Conservation (phyloP, 2,113 vertebrate genomes). For the Malurus melanocephalus region DNA sequence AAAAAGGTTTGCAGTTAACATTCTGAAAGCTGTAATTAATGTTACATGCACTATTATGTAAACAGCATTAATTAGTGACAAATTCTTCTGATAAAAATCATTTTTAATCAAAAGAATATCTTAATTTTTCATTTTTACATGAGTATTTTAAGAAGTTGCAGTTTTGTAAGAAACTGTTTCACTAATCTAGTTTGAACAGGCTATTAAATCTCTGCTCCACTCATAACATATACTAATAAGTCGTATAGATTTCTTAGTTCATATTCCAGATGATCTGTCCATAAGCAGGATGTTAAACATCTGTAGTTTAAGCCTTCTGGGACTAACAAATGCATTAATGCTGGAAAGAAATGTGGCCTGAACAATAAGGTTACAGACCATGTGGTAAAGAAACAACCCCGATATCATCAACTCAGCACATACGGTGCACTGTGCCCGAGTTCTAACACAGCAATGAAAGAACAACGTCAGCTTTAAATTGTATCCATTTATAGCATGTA, state of each 20-base stretch:
- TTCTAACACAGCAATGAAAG: constrained; percentile 43
- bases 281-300: constrained; percentile 83
- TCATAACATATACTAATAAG: constrained; percentile 79
- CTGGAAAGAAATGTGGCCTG: constrained; percentile 89
- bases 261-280: constrained; percentile 80
- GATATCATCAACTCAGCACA: constrained; percentile 70
- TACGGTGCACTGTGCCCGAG: constrained; percentile 53
- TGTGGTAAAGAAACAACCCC: constrained; percentile 70
- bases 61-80: constrained; percentile 74
- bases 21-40: constrained; percentile 75
- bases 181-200: constrained; percentile 78
- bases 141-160: constrained; percentile 68
- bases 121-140: constrained; percentile 65
- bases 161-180: constrained; percentile 70
- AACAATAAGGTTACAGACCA: constrained; percentile 86
- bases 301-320: constrained; percentile 88
- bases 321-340: constrained; percentile 90
- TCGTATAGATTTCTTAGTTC: constrained; percentile 79
- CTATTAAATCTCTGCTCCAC: constrained; percentile 76
- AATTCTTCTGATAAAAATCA: constrained; percentile 74
- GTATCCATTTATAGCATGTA: constrained; percentile 36
- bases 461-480: constrained; percentile 61
- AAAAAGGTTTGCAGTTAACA: constrained; percentile 71
- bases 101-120: constrained; percentile 67
- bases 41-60: constrained; percentile 73